These are phyloP conservation scores for Camponotus floridanus DNA, from an alignment of 1,140 invertebrate genomes.

Conservation along the genomic window DNA sequence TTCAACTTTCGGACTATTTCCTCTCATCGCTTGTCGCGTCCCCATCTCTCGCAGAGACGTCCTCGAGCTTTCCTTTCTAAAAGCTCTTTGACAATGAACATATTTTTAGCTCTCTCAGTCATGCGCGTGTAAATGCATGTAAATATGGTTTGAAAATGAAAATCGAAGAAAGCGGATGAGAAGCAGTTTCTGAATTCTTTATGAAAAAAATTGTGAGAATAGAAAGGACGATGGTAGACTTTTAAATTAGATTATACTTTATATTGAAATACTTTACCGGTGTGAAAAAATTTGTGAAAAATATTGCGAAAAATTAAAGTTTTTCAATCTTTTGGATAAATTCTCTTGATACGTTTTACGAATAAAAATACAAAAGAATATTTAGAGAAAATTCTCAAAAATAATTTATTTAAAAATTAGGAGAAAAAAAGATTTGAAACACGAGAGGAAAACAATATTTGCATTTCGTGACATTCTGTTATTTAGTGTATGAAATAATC, in stretches of 20 bases:
- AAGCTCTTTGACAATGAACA: constrained; percentile 20
- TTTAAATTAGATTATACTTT: constrained; percentile 14
- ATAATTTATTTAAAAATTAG: background rate
- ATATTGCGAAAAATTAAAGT: background rate
- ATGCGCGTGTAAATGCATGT: background rate
- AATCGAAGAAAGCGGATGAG: background rate
- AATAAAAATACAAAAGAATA: background rate
- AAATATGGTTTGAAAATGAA: constrained; percentile 40
- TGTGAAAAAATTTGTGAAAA: background rate
- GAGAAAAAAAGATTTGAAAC: background rate
- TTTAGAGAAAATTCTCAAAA: no score
- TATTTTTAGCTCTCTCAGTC: background rate
- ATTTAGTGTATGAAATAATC: background rate
- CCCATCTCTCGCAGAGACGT: background rate
- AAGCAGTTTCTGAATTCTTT: constrained; percentile 22
- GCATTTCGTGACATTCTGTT: background rate
- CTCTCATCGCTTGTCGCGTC: background rate
- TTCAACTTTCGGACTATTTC: constrained; percentile 11
- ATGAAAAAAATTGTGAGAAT: background rate
- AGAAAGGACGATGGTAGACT: background rate
- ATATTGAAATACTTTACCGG: background rate
- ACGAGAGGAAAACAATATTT: background rate
- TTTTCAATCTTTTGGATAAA: background rate
- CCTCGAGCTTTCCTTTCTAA: background rate
- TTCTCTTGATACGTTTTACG: background rate